Conservation (phyloP, 2,888 invertebrate genomes). For the Allygus modestus region DNA sequence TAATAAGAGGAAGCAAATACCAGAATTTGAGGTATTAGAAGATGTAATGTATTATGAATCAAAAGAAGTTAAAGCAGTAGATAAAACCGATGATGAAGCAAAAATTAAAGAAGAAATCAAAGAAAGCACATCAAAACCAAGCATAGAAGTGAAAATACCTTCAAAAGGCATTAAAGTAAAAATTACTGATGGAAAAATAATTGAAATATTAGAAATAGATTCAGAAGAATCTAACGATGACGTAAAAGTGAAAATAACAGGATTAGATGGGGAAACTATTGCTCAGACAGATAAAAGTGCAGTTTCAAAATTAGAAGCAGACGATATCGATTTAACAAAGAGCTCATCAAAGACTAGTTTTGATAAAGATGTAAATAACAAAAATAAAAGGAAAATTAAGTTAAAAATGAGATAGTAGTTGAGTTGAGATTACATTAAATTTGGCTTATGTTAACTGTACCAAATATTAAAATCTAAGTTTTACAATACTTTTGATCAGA, state of each 20-base stretch:
- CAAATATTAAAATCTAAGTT: no score
- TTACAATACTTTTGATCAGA: no score
- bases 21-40: background rate
- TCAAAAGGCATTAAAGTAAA: slow-evolving; percentile 55
- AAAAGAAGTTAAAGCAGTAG: background rate
- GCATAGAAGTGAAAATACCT: slow-evolving; percentile 53
- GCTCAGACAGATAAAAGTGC: background rate
- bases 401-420: slow-evolving; percentile 17
- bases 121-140: slow-evolving; percentile 7
- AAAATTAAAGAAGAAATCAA: slow-evolving; percentile 27
- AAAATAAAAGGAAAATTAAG: slow-evolving; percentile 26
- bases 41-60: background rate
- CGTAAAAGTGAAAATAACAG: slow-evolving; percentile 47
- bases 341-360: background rate
- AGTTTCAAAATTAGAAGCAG: background rate
- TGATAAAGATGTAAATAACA: background rate
- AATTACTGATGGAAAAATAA: slow-evolving; percentile 46
- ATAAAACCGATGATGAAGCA: background rate
- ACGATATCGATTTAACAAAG: background rate
- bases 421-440: no score
- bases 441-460: no score
- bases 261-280: slow-evolving; percentile 17
- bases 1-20: background rate
- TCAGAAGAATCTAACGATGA: slow-evolving; percentile 30
- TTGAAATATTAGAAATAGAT: slow-evolving; percentile 50